These are phyloP conservation scores for Lanius ludovicianus DNA, from an alignment of 2,113 vertebrate genomes.

Conservation along the genomic window DNA sequence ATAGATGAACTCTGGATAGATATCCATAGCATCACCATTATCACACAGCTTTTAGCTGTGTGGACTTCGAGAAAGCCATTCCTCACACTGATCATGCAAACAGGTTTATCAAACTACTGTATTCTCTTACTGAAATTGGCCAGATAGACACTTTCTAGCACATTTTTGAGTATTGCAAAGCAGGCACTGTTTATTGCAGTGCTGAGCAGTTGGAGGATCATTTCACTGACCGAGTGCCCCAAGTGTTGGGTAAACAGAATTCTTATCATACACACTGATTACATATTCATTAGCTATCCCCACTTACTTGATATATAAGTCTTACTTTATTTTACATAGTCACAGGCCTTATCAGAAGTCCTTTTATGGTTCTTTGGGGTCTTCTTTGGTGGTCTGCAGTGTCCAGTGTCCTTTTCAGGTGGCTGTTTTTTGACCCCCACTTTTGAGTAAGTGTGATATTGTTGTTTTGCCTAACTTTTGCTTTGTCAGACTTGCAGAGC, in stretches of 20 bases:
- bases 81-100: neutral
- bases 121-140: neutral
- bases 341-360: neutral
- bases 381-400: neutral
- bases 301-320: neutral
- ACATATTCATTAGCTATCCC: neutral
- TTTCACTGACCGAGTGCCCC: neutral
- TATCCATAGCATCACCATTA: neutral
- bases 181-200: neutral
- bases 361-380: neutral
- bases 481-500: neutral
- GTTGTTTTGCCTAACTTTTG: neutral
- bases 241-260: neutral
- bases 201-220: neutral
- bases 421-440: rapidly evolving
- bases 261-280: neutral
- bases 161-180: neutral
- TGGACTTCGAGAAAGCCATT: neutral
- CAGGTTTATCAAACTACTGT: neutral
- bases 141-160: neutral
- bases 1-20: neutral
- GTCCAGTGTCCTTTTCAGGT: neutral
- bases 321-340: neutral
- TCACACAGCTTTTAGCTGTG: neutral
- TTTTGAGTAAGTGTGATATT: neutral